Evolutionary conservation across 1,140 invertebrate genomes (phyloP), one percentile per base, ranked within the genome.

Genomic region (Drosophila paulistorum): DNA sequence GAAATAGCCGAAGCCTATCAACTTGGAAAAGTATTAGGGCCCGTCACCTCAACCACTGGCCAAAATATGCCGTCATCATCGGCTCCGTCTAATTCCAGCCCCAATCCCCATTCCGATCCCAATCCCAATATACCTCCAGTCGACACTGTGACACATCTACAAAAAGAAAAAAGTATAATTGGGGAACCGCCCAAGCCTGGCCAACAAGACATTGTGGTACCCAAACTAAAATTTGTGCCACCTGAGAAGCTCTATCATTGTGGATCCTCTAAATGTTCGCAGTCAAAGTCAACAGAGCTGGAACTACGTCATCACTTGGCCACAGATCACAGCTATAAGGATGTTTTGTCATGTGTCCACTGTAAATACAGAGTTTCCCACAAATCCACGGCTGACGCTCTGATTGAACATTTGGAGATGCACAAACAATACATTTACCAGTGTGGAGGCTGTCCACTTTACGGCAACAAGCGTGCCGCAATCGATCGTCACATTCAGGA

Each of bases 371-470:
- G 17, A 42, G 4, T 14, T 51, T 0, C 3, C 7, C 26, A 30
- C 0, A 13, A 64, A 0, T 3, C 0, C 3, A 14, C 37, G 20
- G 1, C 64, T 0, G 68, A 79, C 0, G 67, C 58, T n/a, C 35
- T 69, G 0, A 0, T 89, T 1, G 20, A 51, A 6, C 83, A 87
- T 20, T 54, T 89, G 48, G 1, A 20, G 0, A 13, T 13, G 10
- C 83, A 87, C 54, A 83, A 87, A 65, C 80, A 70, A 3, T n/a
- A 83, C 30, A 33, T 89, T 11, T 87, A 66, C 14, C 84, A 87
- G 58, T 87, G 83, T 26, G 80, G 83, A 1, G 13, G 0, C 1
- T 87, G 83, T 14, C 0, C 26, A 1, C 42, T 17, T 3, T 57
- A 59, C 7, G 55, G 67, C 13, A 35, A 48, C 7, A 65, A 39